Evolutionary conservation across 2,888 invertebrate genomes (phyloP), one percentile per base, ranked within the genome.

Genomic region (Acrobeloides nanus): DNA sequence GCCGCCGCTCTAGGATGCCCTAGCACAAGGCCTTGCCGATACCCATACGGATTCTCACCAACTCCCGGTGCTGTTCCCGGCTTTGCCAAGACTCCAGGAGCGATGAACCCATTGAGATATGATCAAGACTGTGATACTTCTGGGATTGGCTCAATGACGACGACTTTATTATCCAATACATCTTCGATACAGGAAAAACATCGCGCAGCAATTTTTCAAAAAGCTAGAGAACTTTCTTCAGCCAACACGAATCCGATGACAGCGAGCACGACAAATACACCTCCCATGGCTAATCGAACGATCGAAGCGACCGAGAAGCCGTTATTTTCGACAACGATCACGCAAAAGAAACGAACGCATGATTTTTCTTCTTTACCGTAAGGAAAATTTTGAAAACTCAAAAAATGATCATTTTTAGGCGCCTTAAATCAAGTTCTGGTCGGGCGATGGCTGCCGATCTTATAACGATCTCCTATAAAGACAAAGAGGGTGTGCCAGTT

Each of bases 401-500:
- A 33, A 35, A 35, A 10, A 10, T 25, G 40, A n/a, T n/a, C 15
- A 12, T 15, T 39, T 45, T 5, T 20, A 46, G 46, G n/a, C 46
- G 46, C 23, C 46, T 42, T 29, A 32, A 42, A 40, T 33, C 27
- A 10, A 18, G 24, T 21, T 41, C 43, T 3, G 20, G 25, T 6
- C n/a, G 15, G 38, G 38, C 6, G 38, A 2, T 12, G 8, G 8
- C 2, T 4, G 7, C 4, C 2, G 24, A 7, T 10, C 4, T 35
- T 12, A 56, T 55, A 20, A 37, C 35, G 20, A 44, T 54, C 31
- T 39, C 34, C 44, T 55, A 39, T 32, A 50, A 34, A 29, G 40
- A 33, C 17, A 24, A 48, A 10, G 59, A 66, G 44, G 61, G 57
- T 10, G 64, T 66, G 5, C 66, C 66, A 3, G 53, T 66, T 0